Percentiles rank a stretch among this genome's conserved stretches.
Conservation (phyloP, 2,888 invertebrate genomes). For the Boloria euphrosyne region DNA sequence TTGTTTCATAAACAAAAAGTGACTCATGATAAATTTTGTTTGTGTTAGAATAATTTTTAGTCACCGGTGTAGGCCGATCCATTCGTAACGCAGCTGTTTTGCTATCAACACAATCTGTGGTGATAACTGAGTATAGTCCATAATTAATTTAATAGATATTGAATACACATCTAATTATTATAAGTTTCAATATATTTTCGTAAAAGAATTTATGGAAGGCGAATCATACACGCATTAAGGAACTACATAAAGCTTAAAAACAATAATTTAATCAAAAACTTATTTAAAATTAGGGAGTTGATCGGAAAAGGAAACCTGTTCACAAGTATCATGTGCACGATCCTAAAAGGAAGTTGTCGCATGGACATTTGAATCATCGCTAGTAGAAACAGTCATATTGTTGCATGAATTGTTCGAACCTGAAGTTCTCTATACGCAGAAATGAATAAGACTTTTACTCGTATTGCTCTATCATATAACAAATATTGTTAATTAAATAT, state of each 20-base stretch:
- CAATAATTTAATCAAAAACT: not conserved
- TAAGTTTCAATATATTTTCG: too few relatives aligned
- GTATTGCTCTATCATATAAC: too few relatives aligned
- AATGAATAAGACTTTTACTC: not conserved
- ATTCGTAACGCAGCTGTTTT: conserved; percentile 28
- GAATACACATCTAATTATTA: too few relatives aligned
- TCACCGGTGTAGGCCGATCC: conserved; percentile 16
- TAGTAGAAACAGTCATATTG: conserved; percentile 50
- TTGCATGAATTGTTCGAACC: conserved; percentile 54
- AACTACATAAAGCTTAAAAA: not conserved
- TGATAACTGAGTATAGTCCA: not conserved
- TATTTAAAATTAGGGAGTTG: conserved; percentile 9
- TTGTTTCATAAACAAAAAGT: conserved; percentile 27
- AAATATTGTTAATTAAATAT: too few relatives aligned
- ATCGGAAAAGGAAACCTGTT: conserved; percentile 40
- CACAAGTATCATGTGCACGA: conserved; percentile 46
- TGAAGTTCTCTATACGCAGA: conserved; percentile 37
- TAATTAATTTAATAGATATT: not conserved
- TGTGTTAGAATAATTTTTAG: conserved; percentile 27
- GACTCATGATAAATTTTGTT: conserved; percentile 30
- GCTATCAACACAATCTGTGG: not conserved
- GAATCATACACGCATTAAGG: not conserved
- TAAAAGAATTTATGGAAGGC: too few relatives aligned
- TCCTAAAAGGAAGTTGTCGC: conserved; percentile 64
- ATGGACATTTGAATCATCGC: conserved; percentile 61